Evolutionary conservation across 2,113 vertebrate genomes (phyloP).

Genomic region (Calidris pugnax): DNA sequence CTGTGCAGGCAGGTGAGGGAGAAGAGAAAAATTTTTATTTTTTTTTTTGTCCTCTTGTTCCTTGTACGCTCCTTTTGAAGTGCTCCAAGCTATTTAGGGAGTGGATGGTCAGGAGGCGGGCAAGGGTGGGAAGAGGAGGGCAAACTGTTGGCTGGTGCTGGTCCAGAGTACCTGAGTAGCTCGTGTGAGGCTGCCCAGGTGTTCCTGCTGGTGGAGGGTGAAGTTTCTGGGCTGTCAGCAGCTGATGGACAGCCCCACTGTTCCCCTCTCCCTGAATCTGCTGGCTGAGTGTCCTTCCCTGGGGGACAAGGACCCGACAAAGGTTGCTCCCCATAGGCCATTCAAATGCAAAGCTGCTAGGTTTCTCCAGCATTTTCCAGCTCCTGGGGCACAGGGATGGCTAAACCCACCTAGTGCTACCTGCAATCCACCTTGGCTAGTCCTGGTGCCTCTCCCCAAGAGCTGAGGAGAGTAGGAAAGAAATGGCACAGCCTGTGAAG

Average conservation of each 20-base stretch:
- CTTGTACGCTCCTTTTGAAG: not conserved
- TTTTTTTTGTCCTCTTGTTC: not conserved
- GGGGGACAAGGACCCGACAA: not conserved
- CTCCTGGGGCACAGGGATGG: not conserved
- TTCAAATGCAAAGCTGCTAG: not conserved
- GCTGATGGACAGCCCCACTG: not conserved
- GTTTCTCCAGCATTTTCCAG: not conserved
- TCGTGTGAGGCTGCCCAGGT: not conserved
- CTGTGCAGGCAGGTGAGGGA: not conserved
- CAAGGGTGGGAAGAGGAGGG: not conserved
- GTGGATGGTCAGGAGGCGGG: not conserved
- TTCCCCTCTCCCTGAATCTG: not conserved
- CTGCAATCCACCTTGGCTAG: not conserved
- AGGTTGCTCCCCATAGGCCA: not conserved
- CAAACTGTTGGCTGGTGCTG: not conserved
- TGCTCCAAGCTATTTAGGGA: not conserved
- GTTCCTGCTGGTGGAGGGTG: not conserved
- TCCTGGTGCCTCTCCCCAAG: accelerated
- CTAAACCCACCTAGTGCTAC: not conserved
- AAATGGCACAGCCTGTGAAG: not conserved
- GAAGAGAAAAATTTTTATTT: not conserved
- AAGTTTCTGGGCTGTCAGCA: not conserved
- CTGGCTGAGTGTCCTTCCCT: not conserved
- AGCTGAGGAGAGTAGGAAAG: not conserved
- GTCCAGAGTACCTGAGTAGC: not conserved